Conservation (phyloP, 2,113 vertebrate genomes). For the Channa maculata region DNA sequence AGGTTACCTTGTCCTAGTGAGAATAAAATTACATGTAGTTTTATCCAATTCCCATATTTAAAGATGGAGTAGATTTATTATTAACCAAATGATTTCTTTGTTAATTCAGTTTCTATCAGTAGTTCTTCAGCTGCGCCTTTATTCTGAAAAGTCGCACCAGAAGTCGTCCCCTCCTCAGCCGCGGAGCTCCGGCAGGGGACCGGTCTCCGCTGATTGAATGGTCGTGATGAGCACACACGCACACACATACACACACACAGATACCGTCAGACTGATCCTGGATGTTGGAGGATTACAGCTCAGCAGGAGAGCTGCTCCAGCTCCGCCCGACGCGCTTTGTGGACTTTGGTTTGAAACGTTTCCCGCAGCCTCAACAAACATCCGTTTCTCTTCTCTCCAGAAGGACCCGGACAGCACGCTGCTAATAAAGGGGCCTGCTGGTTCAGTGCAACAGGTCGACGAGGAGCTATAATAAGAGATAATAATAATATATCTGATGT, state of each 20-base stretch:
- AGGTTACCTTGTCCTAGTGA: too few species aligned
- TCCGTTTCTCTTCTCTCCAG: background rate
- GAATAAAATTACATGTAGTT: too few species aligned
- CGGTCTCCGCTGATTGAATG: background rate
- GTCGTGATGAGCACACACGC: background rate
- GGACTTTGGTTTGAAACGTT: background rate
- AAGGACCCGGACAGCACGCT: background rate
- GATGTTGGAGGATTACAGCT: background rate
- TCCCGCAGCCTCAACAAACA: background rate
- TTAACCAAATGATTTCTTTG: too few species aligned
- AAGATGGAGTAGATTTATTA: too few species aligned
- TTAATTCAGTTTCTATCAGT: too few species aligned
- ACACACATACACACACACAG: too few species aligned
- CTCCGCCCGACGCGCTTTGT: conserved; percentile 12
- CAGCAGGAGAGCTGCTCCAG: conserved; percentile 9
- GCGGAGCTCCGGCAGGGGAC: background rate
- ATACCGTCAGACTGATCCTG: background rate
- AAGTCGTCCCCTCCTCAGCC: background rate
- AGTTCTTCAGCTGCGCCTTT: background rate
- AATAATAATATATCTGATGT: background rate
- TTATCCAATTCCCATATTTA: too few species aligned
- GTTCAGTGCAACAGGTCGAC: conserved; percentile 56
- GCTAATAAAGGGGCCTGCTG: background rate
- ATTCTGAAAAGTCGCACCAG: conserved; percentile 31
- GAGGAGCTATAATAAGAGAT: background rate